Base-by-base conservation (phyloP, 1,140 invertebrate species). In the Steinernema feltiae region DNA sequence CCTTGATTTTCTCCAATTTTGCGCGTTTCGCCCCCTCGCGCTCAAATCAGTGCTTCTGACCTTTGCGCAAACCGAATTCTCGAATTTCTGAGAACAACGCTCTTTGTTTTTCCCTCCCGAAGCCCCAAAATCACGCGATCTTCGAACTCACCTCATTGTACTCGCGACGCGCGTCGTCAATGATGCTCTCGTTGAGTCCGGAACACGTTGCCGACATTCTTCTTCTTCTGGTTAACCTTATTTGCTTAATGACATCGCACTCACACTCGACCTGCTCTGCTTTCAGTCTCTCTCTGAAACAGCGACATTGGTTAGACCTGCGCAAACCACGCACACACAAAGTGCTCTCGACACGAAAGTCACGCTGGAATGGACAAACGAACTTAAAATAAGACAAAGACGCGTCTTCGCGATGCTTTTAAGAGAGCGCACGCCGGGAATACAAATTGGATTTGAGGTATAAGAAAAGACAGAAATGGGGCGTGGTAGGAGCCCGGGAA, bases 101-200 rank as follows among this genome's bases (percentile, higher is more conserved):
- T n/a, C n/a, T n/a, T n/a, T n/a, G n/a, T n/a, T n/a, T n/a, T n/a
- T n/a, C n/a, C n/a, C n/a, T n/a, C n/a, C n/a, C n/a, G n/a, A n/a
- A n/a, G n/a, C n/a, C n/a, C n/a, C n/a, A n/a, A n/a, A n/a, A n/a
- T n/a, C n/a, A n/a, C n/a, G n/a, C n/a, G n/a, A n/a, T n/a, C n/a
- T n/a, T 46, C n/a, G 41, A 46, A 63, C 53, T 21, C 53, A 63
- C 53, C 53, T 63, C 53, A 27, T 27, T 63, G 53, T 63, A 63
- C 7, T 63, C 7, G 15, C 24, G 7, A 7, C 53, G 15, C 24
- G 53, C 53, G 12, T 63, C 53, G 15, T 63, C 12, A 21, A 63
- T n/a, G 53, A 63, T 27, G 53, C 53, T 63, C 53, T 63, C 53
- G 53, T 63, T 63, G 53, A 63, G 53, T n/a, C 53, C 53, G 24